Base-by-base conservation (phyloP, 2,888 invertebrate genomes). In the Eilema caniola region DNA sequence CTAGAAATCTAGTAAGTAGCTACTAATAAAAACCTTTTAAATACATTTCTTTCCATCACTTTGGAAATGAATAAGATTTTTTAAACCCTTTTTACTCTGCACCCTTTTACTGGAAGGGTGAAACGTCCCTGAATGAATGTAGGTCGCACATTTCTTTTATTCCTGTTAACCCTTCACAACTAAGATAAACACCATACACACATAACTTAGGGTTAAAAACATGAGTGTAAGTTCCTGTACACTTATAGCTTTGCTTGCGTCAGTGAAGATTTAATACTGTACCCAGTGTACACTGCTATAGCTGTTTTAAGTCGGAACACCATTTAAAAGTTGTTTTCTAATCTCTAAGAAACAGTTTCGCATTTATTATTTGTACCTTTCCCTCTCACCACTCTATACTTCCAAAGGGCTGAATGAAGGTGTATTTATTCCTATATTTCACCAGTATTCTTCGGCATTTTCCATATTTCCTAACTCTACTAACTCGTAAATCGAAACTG, bases 61-160 rank as follows among this genome's bases (percentile, higher is more conserved):
- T 25, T 16, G 25, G 24, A 59, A 24, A 24, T 14, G 57, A 16
- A 57, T 57, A 24, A 56, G n/a, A 56, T 56, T 14, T n/a, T 57
- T 24, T 24, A 24, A 14, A 14, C 57, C 12, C 24, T 25, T 23
- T 59, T 24, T 25, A 25, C 25, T 14, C 24, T 25, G 57, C 53
- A 59, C 57, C 12, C 24, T 59, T 14, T 14, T 7, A 24, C 25
- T 14, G 14, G 24, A 59, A 59, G 57, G 57, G 57, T 12, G 57
- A 14, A 59, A 24, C 25, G 24, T 25, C 5, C 4, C 14, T 53
- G 10, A 53, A n/a, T 53, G 57, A 59, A 59, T 24, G 24, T 59
- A 25, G 57, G 24, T 59, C 57, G 25, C 25, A 59, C 57, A 4
- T 23, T 59, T 24, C n/a, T 59, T 59, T 59, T 59, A 59, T 59